A percentile compares a stretch with the other conserved stretches of the same genome.
These are phyloP conservation scores for Chaetops frenatus DNA, from an alignment of 2,113 vertebrate genomes.

Conservation along the genomic window DNA sequence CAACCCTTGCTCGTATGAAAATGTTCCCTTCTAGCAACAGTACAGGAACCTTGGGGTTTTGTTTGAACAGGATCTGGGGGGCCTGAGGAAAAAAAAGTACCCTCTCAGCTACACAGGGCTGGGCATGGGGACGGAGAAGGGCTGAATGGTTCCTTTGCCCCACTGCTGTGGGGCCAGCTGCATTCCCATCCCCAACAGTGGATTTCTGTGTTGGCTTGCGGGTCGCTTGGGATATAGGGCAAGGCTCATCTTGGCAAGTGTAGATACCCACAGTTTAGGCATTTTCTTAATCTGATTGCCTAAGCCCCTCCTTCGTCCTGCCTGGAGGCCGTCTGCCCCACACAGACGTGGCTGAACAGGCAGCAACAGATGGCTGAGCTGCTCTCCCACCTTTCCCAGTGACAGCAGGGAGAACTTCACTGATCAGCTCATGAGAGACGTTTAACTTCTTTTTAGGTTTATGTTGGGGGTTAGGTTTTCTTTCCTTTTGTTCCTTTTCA, in stretches of 20 bases:
- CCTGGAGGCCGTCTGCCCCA: not conserved
- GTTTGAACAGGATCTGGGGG: not conserved
- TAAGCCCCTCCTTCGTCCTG: not conserved
- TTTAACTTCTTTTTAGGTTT: not conserved
- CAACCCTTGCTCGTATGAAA: not conserved
- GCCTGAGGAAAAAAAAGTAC: rapidly evolving
- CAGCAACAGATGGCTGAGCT: not conserved
- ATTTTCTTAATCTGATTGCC: not conserved
- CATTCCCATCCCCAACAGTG: not conserved
- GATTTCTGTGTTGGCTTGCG: not conserved
- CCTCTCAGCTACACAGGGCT: not conserved
- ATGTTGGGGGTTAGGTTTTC: no score
- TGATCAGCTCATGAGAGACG: not conserved
- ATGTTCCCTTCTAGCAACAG: not conserved
- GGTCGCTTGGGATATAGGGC: not conserved
- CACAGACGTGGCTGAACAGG: not conserved
- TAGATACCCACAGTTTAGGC: not conserved
- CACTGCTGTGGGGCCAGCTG: not conserved
- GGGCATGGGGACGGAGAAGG: not conserved
- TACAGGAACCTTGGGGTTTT: not conserved
- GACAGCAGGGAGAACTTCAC: not conserved
- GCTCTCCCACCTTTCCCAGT: not conserved
- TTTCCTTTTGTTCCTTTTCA: no score
- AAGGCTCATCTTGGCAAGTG: not conserved
- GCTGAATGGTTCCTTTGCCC: not conserved